Conservation (phyloP, 2,888 invertebrate species). For the Melanostoma mellinum region DNA sequence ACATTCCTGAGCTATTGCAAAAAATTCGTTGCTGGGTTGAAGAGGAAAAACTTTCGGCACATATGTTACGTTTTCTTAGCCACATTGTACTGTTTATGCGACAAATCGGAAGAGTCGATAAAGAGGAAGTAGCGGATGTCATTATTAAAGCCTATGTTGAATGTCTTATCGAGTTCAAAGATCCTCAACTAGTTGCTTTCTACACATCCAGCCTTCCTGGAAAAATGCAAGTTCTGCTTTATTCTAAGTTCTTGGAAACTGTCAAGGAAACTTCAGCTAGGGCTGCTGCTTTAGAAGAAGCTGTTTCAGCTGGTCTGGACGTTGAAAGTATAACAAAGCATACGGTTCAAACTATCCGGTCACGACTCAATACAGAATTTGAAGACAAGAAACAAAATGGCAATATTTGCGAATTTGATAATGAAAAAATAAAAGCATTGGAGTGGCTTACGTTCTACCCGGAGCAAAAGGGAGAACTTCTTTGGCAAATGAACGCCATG, state of each 20-base stretch:
- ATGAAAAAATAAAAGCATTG: slow-evolving; percentile 88
- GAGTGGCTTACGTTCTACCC: slow-evolving; percentile 94
- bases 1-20: slow-evolving; percentile 88
- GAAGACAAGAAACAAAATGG: slow-evolving; percentile 77
- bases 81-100: slow-evolving; percentile 93
- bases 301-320: slow-evolving; percentile 89
- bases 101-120: slow-evolving; percentile 88
- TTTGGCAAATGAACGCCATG: slow-evolving; percentile 94
- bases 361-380: slow-evolving; percentile 75
- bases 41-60: slow-evolving; percentile 82
- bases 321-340: slow-evolving; percentile 92
- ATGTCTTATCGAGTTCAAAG: slow-evolving; percentile 88
- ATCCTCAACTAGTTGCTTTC: slow-evolving; percentile 91
- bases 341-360: slow-evolving; percentile 90
- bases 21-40: slow-evolving; percentile 87
- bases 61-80: slow-evolving; percentile 88
- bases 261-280: slow-evolving; percentile 85
- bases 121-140: slow-evolving; percentile 88
- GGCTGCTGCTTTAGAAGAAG: slow-evolving; percentile 87
- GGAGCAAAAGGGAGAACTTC: slow-evolving; percentile 89
- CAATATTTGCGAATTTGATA: slow-evolving; percentile 87
- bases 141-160: slow-evolving; percentile 89
- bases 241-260: slow-evolving; percentile 87
- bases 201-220: slow-evolving; percentile 91
- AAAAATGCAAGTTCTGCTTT: slow-evolving; percentile 85